A percentile compares a stretch with the other conserved stretches of the same genome.
Evolutionary conservation across 2,888 invertebrate genomes (phyloP).

Genomic region (Agapostemon virescens): DNA sequence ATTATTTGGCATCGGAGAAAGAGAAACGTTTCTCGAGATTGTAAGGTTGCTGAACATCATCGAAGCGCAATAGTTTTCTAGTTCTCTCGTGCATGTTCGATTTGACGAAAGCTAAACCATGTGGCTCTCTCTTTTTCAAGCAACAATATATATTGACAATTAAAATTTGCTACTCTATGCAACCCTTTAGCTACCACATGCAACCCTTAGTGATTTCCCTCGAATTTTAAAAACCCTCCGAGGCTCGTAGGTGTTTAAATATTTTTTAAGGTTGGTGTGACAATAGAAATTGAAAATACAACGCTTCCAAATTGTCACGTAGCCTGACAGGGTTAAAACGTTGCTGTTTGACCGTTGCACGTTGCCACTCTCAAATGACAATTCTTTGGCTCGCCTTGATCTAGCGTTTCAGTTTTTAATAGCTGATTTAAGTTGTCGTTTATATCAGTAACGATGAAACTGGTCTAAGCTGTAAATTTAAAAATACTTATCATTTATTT

Average conservation of each 20-base stretch:
- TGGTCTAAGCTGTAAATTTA: neutral
- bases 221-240: neutral
- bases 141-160: neutral
- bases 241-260: neutral
- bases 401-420: neutral
- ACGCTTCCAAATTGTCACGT: neutral
- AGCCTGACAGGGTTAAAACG: neutral
- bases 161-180: neutral
- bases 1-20: neutral
- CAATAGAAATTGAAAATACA: neutral
- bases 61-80: constrained; percentile 1
- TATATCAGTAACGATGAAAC: neutral
- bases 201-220: neutral
- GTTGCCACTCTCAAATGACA: neutral
- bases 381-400: neutral
- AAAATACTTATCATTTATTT: neutral
- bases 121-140: neutral
- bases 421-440: neutral
- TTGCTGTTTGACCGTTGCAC: neutral
- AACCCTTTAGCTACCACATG: constrained; percentile 3
- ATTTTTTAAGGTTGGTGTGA: neutral
- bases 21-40: neutral
- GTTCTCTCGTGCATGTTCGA: neutral
- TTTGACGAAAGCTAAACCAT: neutral
- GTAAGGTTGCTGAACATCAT: neutral